Base-by-base conservation (phyloP, 2,113 vertebrate species). In the Otis tarda region DNA sequence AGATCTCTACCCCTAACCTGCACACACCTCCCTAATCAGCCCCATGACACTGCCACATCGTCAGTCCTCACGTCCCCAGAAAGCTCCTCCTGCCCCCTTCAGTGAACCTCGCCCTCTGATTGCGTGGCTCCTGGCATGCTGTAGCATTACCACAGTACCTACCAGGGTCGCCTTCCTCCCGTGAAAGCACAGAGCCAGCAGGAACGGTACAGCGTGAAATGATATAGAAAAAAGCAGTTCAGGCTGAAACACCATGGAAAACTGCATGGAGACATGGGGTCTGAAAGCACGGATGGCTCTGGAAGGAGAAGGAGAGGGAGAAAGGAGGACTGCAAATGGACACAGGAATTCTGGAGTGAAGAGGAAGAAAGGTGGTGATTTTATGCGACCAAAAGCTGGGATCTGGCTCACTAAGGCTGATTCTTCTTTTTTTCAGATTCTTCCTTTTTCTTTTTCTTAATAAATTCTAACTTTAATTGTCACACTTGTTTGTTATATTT, bases 221-320 rank as follows among this genome's bases (percentile, higher is more conserved):
- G 12, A 3, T 5, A 24, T 10, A 30, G 35, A 85, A 52, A 7
- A 47, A 71, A 65, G 10, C 5, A 45, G 23, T 11, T 55, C 7
- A 41, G 16, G 61, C 18, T 53, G 49, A 56, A 71, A 87, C 21
- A 59, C 3, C 47, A 28, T 1, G 6, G n/a, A 91, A 30, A 74
- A 64, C 4, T 12, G 3, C 15, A 25, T 5, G 33, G 53, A 55
- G 30, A 45, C 5, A 4, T 1, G 4, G 14, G 7, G 4, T 2
- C 23, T 73, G 25, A 61, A 21, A 69, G 12, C 5, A 22, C 3
- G 4, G 6, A 4, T 23, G 12, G 5, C 12, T 65, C 33, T 81
- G 45, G 31, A 78, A 25, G 15, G 61, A 7, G 18, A 63, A 50
- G 8, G 35, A 47, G 8, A 70, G 25, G 6, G 15, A 81, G 31